phyloP scores from a whole-genome alignment of 2,888 invertebrate species.

The Tipula helvola region DNA sequence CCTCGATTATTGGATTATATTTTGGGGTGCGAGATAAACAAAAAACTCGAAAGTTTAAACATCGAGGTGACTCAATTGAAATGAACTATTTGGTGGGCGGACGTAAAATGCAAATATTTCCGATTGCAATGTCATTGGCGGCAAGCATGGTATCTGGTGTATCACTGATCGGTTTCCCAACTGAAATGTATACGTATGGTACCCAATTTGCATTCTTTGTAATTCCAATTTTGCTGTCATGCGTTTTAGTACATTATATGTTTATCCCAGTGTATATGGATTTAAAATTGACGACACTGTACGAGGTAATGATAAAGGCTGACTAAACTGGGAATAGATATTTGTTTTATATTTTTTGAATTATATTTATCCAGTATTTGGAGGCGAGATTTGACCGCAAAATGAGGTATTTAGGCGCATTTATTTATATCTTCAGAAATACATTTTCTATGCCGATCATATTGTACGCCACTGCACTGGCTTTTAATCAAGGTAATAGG shows the following conservation, averaged over 20 bases:
- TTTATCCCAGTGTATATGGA: slow-evolving; percentile 60
- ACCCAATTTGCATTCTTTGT: slow-evolving; percentile 53
- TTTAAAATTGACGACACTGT: slow-evolving; percentile 57
- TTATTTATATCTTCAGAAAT: not conserved
- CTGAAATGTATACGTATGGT: slow-evolving; percentile 67
- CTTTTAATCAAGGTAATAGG: not conserved
- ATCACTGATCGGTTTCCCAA: slow-evolving; percentile 61
- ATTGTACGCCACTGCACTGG: not conserved
- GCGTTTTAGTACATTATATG: slow-evolving; percentile 45
- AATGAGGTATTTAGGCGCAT: not conserved
- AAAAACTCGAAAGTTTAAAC: not conserved
- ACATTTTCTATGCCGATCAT: not conserved
- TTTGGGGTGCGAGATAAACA: not conserved
- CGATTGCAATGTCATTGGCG: slow-evolving; percentile 11
- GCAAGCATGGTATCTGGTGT: slow-evolving; percentile 60
- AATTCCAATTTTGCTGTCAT: slow-evolving; percentile 29
- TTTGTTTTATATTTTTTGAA: not conserved
- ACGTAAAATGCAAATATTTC: not conserved
- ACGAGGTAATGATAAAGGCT: slow-evolving; percentile 45
- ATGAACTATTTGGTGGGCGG: not conserved
- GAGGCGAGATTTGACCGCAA: not conserved
- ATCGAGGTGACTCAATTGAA: not conserved
- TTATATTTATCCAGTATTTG: not conserved
- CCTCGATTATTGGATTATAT: not conserved
- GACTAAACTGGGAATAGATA: not conserved